phyloP scores from a whole-genome alignment of 1,140 invertebrate genomes.

The Trachymyrmex septentrionalis region DNA sequence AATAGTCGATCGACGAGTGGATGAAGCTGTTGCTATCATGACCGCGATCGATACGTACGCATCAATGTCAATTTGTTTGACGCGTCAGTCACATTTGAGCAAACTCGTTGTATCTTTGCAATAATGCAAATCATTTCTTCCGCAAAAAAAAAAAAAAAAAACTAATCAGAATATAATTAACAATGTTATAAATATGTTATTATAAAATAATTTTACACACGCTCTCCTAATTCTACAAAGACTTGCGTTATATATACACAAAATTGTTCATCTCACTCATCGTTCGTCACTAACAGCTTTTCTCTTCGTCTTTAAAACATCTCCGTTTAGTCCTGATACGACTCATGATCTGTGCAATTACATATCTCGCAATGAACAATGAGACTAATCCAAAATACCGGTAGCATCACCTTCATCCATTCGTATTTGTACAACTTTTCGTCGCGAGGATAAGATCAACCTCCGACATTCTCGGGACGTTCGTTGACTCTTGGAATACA shows the following conservation, averaged over 20 bases:
- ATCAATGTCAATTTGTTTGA: not conserved
- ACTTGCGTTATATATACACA: not conserved
- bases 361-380: constrained; percentile 12
- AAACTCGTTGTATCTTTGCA: constrained; percentile 38
- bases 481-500: constrained; percentile 45
- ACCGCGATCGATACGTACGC: constrained; percentile 1
- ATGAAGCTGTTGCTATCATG: constrained; percentile 46
- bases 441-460: not conserved
- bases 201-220: constrained; percentile 52
- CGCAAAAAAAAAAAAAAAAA: not conserved
- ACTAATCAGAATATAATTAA: not conserved
- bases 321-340: constrained; percentile 25
- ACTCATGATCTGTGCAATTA: not conserved
- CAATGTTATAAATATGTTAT: constrained; percentile 7
- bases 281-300: not conserved
- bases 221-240: constrained; percentile 3
- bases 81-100: constrained; percentile 47
- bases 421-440: constrained; percentile 39
- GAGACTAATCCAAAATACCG: not conserved
- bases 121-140: constrained; percentile 26
- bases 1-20: constrained; percentile 33
- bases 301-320: constrained; percentile 10
- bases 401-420: constrained; percentile 51
- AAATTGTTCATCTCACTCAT: constrained; percentile 24
- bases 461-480: constrained; percentile 6